Conservation (phyloP, 2,113 vertebrate species). For the Chrysochloris asiatica region DNA sequence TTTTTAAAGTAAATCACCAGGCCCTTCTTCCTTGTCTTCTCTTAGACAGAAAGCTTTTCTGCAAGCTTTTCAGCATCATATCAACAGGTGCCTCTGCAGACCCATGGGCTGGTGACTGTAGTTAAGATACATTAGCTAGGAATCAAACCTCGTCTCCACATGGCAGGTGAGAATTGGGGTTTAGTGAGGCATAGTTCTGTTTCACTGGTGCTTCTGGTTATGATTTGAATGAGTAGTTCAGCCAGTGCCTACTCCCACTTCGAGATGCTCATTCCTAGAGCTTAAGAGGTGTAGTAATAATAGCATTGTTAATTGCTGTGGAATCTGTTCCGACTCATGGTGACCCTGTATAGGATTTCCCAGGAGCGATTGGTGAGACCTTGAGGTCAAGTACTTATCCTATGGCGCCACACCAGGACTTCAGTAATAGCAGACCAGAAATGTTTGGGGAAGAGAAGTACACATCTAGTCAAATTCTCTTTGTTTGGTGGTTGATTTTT, state of each 20-base stretch:
- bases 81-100: background rate
- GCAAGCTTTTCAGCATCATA: background rate
- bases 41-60: background rate
- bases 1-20: background rate
- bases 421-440: background rate
- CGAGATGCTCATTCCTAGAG: background rate
- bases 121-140: background rate
- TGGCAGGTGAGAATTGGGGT: background rate
- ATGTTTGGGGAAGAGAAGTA: background rate
- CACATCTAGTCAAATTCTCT: background rate
- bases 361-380: no score
- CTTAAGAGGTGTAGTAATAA: background rate
- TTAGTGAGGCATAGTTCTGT: slow-evolving; percentile 24
- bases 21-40: background rate
- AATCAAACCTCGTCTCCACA: background rate
- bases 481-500: slow-evolving; percentile 4
- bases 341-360: background rate
- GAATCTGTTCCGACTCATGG: no score
- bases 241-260: background rate
- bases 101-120: background rate
- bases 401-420: no score
- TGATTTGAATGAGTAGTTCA: background rate
- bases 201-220: slow-evolving; percentile 1
- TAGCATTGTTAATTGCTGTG: no score
- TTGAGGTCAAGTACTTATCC: no score